Base-by-base conservation (phyloP, 2,797 vertebrate genomes). In the Remorina albescens region DNA sequence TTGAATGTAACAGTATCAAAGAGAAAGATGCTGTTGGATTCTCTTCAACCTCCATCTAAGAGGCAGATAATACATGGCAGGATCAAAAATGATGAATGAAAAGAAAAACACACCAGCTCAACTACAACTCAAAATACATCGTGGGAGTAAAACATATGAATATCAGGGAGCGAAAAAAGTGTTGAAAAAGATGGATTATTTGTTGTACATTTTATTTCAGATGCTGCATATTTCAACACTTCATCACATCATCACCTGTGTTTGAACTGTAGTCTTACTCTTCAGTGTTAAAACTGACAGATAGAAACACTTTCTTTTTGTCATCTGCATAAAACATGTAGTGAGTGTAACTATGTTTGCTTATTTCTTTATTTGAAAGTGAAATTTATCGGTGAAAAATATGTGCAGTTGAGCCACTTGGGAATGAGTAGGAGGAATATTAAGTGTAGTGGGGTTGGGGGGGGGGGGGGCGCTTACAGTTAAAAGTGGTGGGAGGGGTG, bases 51-150 rank as follows among this genome's bases (percentile, higher is more conserved):
- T 42, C 25, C 13, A 13, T 23, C 25, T 36, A 51, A 32, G 39
- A 56, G 47, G 19, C n/a, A 39, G 30, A 63, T 9, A 21, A 19
- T 32, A 60, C 49, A 71, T 39, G 42, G 19, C 58, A 62, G 28
- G 15, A 26, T 26, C 41, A 36, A 46, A 26, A 44, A 44, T n/a
- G 25, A 58, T 16, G 6, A 26, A 58, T 2, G 36, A 49, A 61
- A 26, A 46, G 26, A n/a, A 25, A 51, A 36, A 49, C 8, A 54
- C 32, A 34, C 32, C 6, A 57, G n/a, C n/a, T n/a, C n/a, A n/a
- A n/a, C n/a, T n/a, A 56, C 11, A 36, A 1, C 32, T 23, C 0
- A 12, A 21, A 47, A 47, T 10, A n/a, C 9, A 23, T 12, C 44
- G 11, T 23, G n/a, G 44, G 9, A 11, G n/a, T 47, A 23, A 21